phyloP scores from a whole-genome alignment of 2,888 invertebrate species.

The Crossocerus cetratus region DNA sequence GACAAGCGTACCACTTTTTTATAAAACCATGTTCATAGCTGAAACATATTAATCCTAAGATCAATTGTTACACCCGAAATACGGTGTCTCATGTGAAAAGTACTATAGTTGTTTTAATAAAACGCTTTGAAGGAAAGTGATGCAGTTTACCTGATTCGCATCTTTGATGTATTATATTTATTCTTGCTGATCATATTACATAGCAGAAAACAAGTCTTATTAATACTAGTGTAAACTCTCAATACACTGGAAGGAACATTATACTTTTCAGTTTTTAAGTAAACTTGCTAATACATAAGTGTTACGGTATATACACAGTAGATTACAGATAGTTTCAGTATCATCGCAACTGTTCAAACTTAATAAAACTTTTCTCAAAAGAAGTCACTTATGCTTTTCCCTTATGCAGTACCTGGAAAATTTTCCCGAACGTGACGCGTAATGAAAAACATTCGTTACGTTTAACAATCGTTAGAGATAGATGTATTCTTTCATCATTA shows the following conservation, averaged over 20 bases:
- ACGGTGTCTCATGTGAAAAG: slow-evolving; percentile 23
- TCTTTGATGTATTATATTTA: slow-evolving; percentile 48
- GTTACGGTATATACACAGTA: slow-evolving; percentile 30
- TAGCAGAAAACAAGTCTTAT: slow-evolving; percentile 52
- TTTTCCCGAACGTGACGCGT: no score
- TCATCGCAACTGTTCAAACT: background rate
- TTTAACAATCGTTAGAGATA: no score
- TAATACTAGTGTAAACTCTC: slow-evolving; percentile 44
- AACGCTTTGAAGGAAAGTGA: slow-evolving; percentile 25
- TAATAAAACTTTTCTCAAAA: no score
- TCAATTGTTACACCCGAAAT: slow-evolving; percentile 41
- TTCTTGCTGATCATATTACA: slow-evolving; percentile 49
- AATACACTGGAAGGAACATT: slow-evolving; percentile 55
- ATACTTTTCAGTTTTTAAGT: slow-evolving; percentile 61
- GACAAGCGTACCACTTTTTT: slow-evolving; percentile 23
- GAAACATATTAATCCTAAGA: no score
- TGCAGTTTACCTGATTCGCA: slow-evolving; percentile 36
- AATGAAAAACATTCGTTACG: no score
- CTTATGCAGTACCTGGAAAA: no score
- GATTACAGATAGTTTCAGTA: slow-evolving; percentile 18
- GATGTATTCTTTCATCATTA: no score
- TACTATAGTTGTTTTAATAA: slow-evolving; percentile 48
- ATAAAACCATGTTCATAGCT: slow-evolving; percentile 13
- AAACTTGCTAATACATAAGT: slow-evolving; percentile 49
- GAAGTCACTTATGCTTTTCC: no score